phyloP scores from a whole-genome alignment of 2,797 vertebrate genomes.

The Hippopotamyrus pictus region DNA sequence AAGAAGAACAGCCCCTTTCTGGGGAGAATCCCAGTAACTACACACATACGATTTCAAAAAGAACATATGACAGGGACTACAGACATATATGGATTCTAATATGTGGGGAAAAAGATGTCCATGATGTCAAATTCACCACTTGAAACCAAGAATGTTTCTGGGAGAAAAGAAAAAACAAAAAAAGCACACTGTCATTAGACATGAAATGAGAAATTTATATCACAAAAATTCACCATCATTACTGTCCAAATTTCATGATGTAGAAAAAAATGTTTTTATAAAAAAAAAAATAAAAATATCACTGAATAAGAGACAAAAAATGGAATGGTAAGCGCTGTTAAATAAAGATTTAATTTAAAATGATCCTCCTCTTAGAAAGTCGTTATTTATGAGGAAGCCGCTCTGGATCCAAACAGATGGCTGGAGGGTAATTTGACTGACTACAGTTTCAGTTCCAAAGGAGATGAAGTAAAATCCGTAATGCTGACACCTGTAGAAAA shows the following conservation, averaged over 20 bases:
- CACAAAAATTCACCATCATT: not conserved
- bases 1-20: not conserved
- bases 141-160: conserved; percentile 11
- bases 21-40: not conserved
- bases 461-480: conserved; percentile 27
- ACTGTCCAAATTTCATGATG: not conserved
- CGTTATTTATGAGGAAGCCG: not conserved
- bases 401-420: conserved; percentile 6
- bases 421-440: not conserved
- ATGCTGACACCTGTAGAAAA: conserved; percentile 7
- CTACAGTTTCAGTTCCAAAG: conserved; percentile 11
- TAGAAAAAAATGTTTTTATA: not conserved
- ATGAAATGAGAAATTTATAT: not conserved
- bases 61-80: not conserved
- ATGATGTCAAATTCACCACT: not conserved
- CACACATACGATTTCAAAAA: not conserved
- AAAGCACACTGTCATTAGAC: not conserved
- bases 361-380: not conserved
- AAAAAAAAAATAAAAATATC: too few species aligned
- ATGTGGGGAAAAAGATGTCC: not conserved
- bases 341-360: conserved; percentile 3
- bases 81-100: conserved; percentile 10
- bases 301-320: not conserved
- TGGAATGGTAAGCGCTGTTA: conserved; percentile 20
- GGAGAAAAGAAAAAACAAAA: not conserved